These are phyloP conservation scores for Distichodus sexfasciatus DNA, from an alignment of 2,797 vertebrate species.

Conservation along the genomic window DNA sequence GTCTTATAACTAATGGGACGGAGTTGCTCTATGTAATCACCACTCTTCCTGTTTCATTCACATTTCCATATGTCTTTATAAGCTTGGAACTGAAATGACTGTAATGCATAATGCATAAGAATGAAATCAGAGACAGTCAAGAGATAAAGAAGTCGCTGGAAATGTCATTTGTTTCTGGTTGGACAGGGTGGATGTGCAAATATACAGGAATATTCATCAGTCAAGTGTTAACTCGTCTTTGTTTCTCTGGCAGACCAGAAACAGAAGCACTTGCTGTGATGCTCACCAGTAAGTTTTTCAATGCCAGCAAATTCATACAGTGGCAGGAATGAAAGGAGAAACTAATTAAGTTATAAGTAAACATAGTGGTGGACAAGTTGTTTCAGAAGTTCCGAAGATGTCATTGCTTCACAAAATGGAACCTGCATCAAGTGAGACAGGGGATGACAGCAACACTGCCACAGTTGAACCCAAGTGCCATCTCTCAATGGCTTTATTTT, in stretches of 20 bases:
- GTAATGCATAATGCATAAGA: slow-evolving; percentile 6
- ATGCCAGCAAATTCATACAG: slow-evolving; percentile 3
- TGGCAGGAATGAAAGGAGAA: slow-evolving; percentile 6
- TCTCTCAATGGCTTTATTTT: slow-evolving; percentile 43
- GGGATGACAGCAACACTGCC: slow-evolving; percentile 51
- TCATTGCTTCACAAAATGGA: slow-evolving; percentile 34
- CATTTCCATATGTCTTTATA: slow-evolving; percentile 55
- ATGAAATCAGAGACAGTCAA: not conserved
- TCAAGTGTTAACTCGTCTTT: not conserved
- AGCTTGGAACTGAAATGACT: slow-evolving; percentile 53
- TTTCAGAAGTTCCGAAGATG: slow-evolving; percentile 31
- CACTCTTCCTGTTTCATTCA: slow-evolving; percentile 43
- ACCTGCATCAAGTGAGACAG: slow-evolving; percentile 27
- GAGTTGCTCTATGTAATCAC: not conserved
- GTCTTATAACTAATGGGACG: slow-evolving; percentile 17
- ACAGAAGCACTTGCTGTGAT: not conserved
- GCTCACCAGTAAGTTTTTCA: not conserved
- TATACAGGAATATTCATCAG: slow-evolving; percentile 3
- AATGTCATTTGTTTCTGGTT: slow-evolving; percentile 1
- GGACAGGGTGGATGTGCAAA: not conserved
- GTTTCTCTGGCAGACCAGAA: not conserved
- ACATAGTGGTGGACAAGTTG: not conserved
- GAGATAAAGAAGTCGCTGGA: not conserved
- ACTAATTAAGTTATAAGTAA: not conserved
- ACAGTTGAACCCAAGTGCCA: slow-evolving; percentile 42